phyloP scores from a whole-genome alignment of 92 coral and sea anemone genomes.

The Palythoa grandiflora region DNA sequence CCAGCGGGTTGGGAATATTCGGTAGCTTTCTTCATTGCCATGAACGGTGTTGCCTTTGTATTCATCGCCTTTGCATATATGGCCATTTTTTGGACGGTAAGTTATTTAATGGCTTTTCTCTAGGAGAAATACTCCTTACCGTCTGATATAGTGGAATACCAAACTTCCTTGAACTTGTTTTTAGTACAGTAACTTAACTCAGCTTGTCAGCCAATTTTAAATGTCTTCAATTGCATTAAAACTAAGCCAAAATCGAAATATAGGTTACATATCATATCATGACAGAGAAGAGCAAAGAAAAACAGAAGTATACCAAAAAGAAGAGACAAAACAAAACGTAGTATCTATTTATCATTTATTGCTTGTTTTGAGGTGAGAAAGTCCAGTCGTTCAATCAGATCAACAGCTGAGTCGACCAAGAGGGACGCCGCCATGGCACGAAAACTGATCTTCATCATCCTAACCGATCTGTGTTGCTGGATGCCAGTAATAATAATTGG shows the following conservation, averaged over 20 bases:
- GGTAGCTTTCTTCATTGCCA: constrained; percentile 59
- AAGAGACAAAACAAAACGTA: too few species aligned
- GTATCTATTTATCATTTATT: too few species aligned
- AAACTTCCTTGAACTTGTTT: background rate
- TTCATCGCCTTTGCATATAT: constrained; percentile 71
- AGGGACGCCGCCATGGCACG: constrained; percentile 28
- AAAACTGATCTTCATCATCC: constrained; percentile 24
- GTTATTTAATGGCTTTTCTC: background rate
- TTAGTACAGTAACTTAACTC: background rate
- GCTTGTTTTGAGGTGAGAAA: constrained; percentile 9
- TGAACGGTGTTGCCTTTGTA: constrained; percentile 71
- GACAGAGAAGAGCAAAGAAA: background rate
- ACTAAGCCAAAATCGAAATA: background rate
- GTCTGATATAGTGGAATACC: background rate
- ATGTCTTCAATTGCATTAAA: background rate
- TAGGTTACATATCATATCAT: background rate
- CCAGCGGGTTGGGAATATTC: constrained; percentile 37
- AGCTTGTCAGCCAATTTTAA: background rate
- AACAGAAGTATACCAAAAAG: too few species aligned
- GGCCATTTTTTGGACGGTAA: constrained; percentile 56
- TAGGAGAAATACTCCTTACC: background rate
- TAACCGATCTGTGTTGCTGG: constrained; percentile 30
- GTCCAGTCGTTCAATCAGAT: constrained; percentile 26
- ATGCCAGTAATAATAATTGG: constrained; percentile 30
- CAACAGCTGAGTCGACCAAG: constrained; percentile 9